Evolutionary conservation across 1,140 invertebrate genomes (phyloP), one percentile per base, ranked within the genome.

Genomic region (Chrysoperla carnea): DNA sequence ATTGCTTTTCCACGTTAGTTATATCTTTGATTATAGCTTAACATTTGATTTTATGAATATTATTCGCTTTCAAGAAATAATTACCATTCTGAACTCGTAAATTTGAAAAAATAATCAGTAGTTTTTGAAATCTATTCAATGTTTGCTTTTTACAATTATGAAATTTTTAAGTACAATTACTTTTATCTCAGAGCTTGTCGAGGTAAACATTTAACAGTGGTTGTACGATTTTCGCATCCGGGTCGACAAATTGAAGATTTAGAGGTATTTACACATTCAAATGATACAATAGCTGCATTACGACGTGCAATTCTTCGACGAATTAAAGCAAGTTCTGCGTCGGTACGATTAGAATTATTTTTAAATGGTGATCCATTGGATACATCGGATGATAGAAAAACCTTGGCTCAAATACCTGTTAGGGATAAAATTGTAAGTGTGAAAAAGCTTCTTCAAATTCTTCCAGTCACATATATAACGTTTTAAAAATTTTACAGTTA

Each of bases 231-330:
- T 62, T 85, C 87, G 51, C 89, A 81, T 63, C 85, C 88, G 50
- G 85, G 82, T 49, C 70, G 89, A 45, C 85, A 85, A 59, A 75
- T 87, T 15, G 92, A 96, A 49, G 92, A 96, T 58, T 72, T 94
- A 50, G 91, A 96, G 59, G 66, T 97, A 36, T 82, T 76, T 55
- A 93, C 90, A 37, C 93, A 98, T 63, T 84, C 79, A 38, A 95
- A 96, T 59, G 92, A 97, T 57, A 95, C 90, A 4, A 64, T 93
- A 43, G 79, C 81, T 43, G 78, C 82, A 36, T 65, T 93, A 41
- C 69, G 85, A 44, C 64, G 84, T 45, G 76, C 82, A 50, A 76
- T 91, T 50, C 59, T 88, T 41, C 68, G 77, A 44, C 62, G 75
- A 48, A 74, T 88, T 47, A 86, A 86, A 60, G 74, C 75, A 7